These are phyloP conservation scores for Caenorhabditis sp. DNA, from an alignment of 2,888 invertebrate species.

Conservation along the genomic window DNA sequence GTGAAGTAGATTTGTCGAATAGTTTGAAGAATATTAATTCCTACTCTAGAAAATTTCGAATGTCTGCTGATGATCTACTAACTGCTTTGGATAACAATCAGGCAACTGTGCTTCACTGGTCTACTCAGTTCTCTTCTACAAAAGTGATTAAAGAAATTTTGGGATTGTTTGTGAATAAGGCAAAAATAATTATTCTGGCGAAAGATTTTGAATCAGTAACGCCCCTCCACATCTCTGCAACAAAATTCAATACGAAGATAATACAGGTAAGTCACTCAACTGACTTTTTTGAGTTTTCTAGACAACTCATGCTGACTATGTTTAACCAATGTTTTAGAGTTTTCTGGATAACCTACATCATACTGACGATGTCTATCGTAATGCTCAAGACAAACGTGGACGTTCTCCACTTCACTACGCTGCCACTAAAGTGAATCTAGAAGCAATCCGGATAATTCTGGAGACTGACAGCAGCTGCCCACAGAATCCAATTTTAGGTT, in stretches of 20 bases:
- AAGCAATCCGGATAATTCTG: conserved; percentile 47
- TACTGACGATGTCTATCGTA: conserved; percentile 52
- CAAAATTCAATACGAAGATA: conserved; percentile 69
- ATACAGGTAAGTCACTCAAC: conserved; percentile 75
- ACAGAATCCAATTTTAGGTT: conserved; percentile 48
- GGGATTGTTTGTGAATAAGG: conserved; percentile 3
- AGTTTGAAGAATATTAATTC: too few species aligned
- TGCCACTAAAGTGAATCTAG: conserved; percentile 68
- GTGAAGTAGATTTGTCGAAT: too few species aligned
- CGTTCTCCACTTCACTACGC: conserved; percentile 80
- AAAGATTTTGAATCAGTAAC: conserved; percentile 76
- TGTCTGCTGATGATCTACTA: neutral
- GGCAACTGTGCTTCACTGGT: conserved; percentile 77
- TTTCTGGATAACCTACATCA: neutral
- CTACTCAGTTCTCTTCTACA: conserved; percentile 65
- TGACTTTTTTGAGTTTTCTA: neutral
- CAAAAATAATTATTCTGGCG: conserved; percentile 50
- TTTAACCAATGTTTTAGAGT: neutral
- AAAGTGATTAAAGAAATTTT: conserved; percentile 34
- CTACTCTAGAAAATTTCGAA: neutral
- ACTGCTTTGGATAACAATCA: conserved; percentile 52
- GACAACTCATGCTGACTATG: neutral
- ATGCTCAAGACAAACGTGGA: conserved; percentile 66
- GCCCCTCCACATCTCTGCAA: conserved; percentile 78
- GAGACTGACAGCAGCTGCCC: conserved; percentile 5